Evolutionary conservation across 2,113 vertebrate genomes (phyloP).

Genomic region (Rattus rattus): DNA sequence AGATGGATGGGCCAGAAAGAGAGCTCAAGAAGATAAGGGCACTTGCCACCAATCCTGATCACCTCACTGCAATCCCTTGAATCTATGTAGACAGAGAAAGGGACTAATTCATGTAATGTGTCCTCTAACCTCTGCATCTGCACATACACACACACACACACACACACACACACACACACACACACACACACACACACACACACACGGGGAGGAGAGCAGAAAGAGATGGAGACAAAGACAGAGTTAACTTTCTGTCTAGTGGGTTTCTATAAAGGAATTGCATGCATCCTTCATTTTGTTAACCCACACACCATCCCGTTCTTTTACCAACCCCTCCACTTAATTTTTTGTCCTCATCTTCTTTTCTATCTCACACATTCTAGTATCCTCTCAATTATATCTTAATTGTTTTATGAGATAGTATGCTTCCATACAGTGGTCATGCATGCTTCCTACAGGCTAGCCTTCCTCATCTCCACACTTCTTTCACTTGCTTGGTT

Average conservation of each 20-base stretch:
- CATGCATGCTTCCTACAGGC: neutral
- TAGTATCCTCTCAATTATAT: neutral
- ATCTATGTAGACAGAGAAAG: neutral
- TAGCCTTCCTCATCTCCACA: neutral
- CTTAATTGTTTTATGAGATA: neutral
- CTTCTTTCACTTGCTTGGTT: neutral
- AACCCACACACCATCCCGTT: neutral
- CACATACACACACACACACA: no score
- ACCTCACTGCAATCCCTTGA: neutral
- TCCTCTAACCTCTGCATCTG: neutral
- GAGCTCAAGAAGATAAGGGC: no score
- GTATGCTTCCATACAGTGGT: neutral
- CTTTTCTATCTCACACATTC: neutral
- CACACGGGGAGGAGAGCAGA: no score
- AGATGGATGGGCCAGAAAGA: neutral
- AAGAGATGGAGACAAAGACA: no score
- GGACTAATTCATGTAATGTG: neutral
- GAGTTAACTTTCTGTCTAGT: neutral
- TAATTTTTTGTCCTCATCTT: neutral
- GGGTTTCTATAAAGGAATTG: neutral
- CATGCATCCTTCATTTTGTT: neutral
- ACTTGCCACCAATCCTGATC: neutral
- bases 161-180: no score
- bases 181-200: no score
- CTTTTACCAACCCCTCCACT: neutral